Evolutionary conservation across 2,888 invertebrate species (phyloP).

Genomic region (Callyntrura guangdongensis): DNA sequence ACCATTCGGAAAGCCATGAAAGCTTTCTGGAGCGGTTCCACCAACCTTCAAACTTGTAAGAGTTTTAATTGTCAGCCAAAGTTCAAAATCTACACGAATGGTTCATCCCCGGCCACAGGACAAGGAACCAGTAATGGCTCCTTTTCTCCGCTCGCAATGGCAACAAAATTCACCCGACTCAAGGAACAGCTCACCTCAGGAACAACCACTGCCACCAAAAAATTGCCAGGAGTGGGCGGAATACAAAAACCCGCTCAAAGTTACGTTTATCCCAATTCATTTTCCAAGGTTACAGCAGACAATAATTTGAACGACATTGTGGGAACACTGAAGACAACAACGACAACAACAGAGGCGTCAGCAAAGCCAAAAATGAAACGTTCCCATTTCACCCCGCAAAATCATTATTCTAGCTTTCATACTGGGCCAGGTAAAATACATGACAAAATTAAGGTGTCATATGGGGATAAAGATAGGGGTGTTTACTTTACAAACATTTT

Average conservation of each 20-base stretch:
- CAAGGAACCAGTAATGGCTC: no score
- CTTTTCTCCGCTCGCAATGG: no score
- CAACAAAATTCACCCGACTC: no score
- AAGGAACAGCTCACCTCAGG: not conserved
- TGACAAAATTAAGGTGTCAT: slow-evolving; percentile 11
- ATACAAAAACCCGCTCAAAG: not conserved
- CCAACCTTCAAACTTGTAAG: slow-evolving; percentile 65
- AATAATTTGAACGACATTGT: not conserved
- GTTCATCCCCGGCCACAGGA: not conserved
- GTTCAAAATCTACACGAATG: slow-evolving; percentile 34
- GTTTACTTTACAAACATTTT: slow-evolving; percentile 54
- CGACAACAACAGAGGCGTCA: not conserved
- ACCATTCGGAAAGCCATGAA: slow-evolving; percentile 72
- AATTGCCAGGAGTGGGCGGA: not conserved
- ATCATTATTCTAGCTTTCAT: not conserved
- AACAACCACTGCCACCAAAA: not conserved
- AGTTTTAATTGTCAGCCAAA: slow-evolving; percentile 78
- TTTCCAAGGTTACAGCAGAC: slow-evolving; percentile 19
- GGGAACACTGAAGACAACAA: not conserved
- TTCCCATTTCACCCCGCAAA: slow-evolving; percentile 22
- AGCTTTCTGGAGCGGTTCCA: slow-evolving; percentile 82
- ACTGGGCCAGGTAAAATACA: not conserved
- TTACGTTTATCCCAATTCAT: slow-evolving; percentile 51
- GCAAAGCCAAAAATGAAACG: slow-evolving; percentile 56
- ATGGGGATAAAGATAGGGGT: not conserved